A percentile compares a stretch with the other conserved stretches of the same genome.
Conservation (phyloP, 2,113 vertebrate genomes). For the Chrysemys picta region DNA sequence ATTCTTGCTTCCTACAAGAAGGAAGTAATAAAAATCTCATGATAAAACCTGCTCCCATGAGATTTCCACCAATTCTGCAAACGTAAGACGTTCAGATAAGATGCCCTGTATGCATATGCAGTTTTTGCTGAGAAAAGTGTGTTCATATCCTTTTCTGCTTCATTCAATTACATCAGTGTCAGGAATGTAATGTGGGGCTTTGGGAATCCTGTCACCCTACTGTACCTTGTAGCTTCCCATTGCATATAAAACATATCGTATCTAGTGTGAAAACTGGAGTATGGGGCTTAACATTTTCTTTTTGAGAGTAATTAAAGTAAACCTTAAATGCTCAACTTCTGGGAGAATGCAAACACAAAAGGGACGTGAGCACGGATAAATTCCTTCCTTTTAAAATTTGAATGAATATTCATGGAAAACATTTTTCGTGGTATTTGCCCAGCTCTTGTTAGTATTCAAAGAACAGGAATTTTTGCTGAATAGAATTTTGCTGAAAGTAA, state of each 20-base stretch:
- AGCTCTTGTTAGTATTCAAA: neutral
- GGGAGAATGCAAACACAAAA: constrained; percentile 50
- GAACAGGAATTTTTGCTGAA: neutral
- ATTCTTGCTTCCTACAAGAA: neutral
- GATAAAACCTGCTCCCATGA: neutral
- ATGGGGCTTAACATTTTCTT: constrained; percentile 33
- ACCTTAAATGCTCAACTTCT: constrained; percentile 24
- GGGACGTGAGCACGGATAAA: constrained; percentile 51
- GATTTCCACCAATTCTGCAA: neutral
- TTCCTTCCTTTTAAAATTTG: constrained; percentile 55
- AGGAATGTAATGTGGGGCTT: neutral
- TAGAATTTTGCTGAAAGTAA: neutral
- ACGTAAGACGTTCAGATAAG: neutral
- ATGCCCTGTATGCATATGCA: fast-evolving
- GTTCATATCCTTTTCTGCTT: neutral
- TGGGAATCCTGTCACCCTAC: neutral
- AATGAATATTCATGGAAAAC: constrained; percentile 69
- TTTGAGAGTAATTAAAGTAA: neutral
- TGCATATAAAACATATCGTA: neutral
- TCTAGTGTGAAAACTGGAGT: neutral
- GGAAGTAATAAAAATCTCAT: neutral
- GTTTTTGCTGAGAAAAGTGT: neutral
- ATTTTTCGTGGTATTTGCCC: constrained; percentile 60
- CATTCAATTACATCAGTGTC: neutral
- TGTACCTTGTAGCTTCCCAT: neutral